Conservation (phyloP, 2,113 vertebrate species). For the Taurulus bubalis region DNA sequence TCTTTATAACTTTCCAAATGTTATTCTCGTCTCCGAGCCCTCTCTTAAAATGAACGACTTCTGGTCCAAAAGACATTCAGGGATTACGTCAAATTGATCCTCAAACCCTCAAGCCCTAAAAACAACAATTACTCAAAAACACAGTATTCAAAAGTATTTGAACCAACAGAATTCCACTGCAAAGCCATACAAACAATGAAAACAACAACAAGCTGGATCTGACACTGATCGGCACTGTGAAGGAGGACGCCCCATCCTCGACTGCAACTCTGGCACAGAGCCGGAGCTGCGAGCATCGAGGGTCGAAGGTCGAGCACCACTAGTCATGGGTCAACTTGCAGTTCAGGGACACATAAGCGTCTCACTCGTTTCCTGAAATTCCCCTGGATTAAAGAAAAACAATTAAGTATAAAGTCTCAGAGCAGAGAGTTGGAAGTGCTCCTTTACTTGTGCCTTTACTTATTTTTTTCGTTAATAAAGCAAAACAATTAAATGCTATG, state of each 20-base stretch:
- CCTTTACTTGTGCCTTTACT: background rate
- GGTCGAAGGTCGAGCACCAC: background rate
- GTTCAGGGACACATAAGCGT: slow-evolving; percentile 2
- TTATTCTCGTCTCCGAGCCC: background rate
- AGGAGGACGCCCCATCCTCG: background rate
- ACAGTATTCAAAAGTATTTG: background rate
- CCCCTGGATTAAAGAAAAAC: background rate
- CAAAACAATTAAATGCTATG: background rate
- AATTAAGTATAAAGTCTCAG: background rate
- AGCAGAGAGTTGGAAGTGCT: background rate
- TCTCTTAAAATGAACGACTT: background rate
- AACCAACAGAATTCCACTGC: background rate
- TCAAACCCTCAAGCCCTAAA: background rate
- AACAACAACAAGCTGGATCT: background rate
- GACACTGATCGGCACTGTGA: background rate
- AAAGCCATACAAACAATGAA: background rate
- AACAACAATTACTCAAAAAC: background rate
- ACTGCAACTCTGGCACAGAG: background rate
- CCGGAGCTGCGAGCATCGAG: background rate
- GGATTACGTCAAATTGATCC: background rate
- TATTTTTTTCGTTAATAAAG: background rate
- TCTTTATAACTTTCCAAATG: background rate
- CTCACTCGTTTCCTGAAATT: background rate
- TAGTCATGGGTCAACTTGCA: background rate
- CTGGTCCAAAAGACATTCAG: background rate